Evolutionary conservation across 2,888 invertebrate genomes (phyloP), one percentile per base, ranked within the genome.

Genomic region (Drosophila nr. medialis): DNA sequence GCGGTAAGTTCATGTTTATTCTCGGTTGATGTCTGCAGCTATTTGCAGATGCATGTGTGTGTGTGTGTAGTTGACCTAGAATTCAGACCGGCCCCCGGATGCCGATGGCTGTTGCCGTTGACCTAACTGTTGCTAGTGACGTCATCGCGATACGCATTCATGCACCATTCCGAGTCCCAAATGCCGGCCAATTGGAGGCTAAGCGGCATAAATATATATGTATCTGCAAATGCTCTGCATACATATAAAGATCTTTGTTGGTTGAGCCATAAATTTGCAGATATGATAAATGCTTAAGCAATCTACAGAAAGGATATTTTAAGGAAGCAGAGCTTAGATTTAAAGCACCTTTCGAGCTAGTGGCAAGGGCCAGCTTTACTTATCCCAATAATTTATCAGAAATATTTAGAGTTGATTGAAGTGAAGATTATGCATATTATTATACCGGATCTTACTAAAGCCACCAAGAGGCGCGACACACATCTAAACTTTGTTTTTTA

Each of bases 1-100:
- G 92, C 94, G 96, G 83, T 93, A 81, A 91, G 91, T 81, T 40
- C 0, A 11, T 4, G 4, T 34, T 49, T 27, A 27, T 11, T 50
- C 13, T 50, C 50, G 29, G 11, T 27, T 45, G 24, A 24, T 15
- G 24, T 24, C 45, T 24, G 63, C 56, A 69, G 55, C 27, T 61
- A 32, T 64, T 56, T 77, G 76, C 75, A 73, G 61, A 48, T 56
- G 1, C 21, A 3, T 15, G 4, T 21, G 34, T 24, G 13, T 24
- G 13, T 73, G 69, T 66, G 50, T 79, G 71, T 60, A 64, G 66
- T 73, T 90, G 90, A 90, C 86, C 86, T 67, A 87, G 82, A 82
- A 83, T 74, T 40, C 38, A 56, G 71, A 71, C 66, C 68, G 65
- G 64, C 58, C 75, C 66, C 65, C 70, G 64, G 59, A 61, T 81